Percentiles rank a stretch among this genome's conserved stretches.
These are phyloP conservation scores for Stenurella melanura DNA, from an alignment of 2,888 invertebrate species.

Conservation along the genomic window DNA sequence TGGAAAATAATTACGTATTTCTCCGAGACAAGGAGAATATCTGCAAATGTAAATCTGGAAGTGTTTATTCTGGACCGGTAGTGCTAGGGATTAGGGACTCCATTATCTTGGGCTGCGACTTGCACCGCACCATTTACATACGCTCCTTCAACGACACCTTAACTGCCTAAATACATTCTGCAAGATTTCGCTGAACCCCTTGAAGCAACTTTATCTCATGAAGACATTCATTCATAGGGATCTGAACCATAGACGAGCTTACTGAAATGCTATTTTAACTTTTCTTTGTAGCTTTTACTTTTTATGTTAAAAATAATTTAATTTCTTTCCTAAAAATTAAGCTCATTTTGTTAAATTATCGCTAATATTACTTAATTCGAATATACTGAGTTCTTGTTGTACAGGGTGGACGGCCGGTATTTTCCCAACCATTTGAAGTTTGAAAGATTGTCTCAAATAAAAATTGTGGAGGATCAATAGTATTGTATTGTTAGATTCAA, in stretches of 20 bases:
- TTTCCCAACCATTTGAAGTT: too few relatives aligned
- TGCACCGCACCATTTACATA: conserved; percentile 66
- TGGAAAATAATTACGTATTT: conserved; percentile 45
- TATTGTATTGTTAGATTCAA: too few relatives aligned
- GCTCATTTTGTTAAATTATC: too few relatives aligned
- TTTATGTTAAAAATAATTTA: not conserved
- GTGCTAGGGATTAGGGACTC: conserved; percentile 66
- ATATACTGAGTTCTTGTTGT: too few relatives aligned
- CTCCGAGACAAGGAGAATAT: conserved; percentile 40
- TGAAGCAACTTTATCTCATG: conserved; percentile 52
- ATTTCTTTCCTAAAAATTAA: not conserved
- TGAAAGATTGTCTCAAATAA: too few relatives aligned
- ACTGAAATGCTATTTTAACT: conserved; percentile 7
- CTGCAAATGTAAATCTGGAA: conserved; percentile 65
- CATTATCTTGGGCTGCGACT: conserved; percentile 66
- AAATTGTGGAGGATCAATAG: too few relatives aligned
- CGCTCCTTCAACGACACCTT: conserved; percentile 56
- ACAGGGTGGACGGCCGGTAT: too few relatives aligned
- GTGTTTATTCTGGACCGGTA: conserved; percentile 67
- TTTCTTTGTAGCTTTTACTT: not conserved
- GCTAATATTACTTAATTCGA: too few relatives aligned
- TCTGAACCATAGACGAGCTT: conserved; percentile 39
- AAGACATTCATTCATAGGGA: conserved; percentile 56
- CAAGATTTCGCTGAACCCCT: conserved; percentile 47
- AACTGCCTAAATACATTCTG: conserved; percentile 55